Evolutionary conservation across 2,888 invertebrate species (phyloP), one percentile per base, ranked within the genome.

Genomic region (Sclerodermus sp.): DNA sequence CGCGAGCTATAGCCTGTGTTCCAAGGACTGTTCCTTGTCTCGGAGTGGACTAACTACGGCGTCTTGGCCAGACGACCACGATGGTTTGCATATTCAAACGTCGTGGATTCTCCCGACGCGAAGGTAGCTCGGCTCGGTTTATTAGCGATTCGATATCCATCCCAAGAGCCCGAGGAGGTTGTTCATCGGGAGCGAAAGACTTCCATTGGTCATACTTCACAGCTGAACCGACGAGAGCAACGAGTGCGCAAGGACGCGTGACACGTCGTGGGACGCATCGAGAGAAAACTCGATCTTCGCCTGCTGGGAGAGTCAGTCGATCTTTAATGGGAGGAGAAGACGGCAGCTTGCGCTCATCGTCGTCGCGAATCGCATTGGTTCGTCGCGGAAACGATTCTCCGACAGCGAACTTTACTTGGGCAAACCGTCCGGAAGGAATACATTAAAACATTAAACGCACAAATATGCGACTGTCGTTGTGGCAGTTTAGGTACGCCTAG

Each of bases 11-110:
- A n/a, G n/a, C n/a, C n/a, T n/a, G n/a, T n/a, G n/a, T 23, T 5
- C 23, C 23, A 23, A 23, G 23, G 8, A 23, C 53, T 58, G 59
- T 62, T 64, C 55, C 54, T 54, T 54, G 51, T 50, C 55, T 42
- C 29, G 45, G 56, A 62, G 58, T 60, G 59, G 58, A 60, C 62
- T 64, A 60, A 61, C 61, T 62, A 64, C 59, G 39, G 57, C 57
- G 63, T 69, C 67, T 68, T 64, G n/a, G n/a, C n/a, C n/a, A n/a
- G n/a, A 68, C 64, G 62, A 64, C 64, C 64, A 57, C 60, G 66
- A 67, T 58, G 47, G 66, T 70, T 68, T 69, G 68, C 69, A 70
- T 71, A 71, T 71, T 69, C 69, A 67, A 67, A 66, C 64, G 64
- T 57, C 60, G 65, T 65, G 67, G 66, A 69, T 70, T 66, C 65